phyloP scores from a whole-genome alignment of 2,113 vertebrate species.

The Chascanopsetta lugubris region DNA sequence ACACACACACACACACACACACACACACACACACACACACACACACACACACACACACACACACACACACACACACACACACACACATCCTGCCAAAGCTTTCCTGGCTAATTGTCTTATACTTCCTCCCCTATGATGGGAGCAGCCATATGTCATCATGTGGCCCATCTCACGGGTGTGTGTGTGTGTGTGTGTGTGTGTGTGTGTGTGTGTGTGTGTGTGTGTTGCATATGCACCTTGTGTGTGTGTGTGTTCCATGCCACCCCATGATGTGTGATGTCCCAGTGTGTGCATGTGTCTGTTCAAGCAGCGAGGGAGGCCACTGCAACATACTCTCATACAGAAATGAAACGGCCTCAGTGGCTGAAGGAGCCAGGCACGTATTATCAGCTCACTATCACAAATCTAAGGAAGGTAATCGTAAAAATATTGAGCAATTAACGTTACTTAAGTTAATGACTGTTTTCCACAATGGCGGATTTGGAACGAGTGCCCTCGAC shows the following conservation, averaged over 20 bases:
- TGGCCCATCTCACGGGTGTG: slow-evolving; percentile 5
- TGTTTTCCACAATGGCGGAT: slow-evolving; percentile 40
- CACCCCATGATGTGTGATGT: slow-evolving; percentile 46
- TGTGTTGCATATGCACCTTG: background rate
- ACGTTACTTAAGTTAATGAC: slow-evolving; percentile 35
- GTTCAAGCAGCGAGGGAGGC: slow-evolving; percentile 45
- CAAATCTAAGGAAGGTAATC: slow-evolving; percentile 1
- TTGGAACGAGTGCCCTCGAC: slow-evolving; percentile 38
- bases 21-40: slow-evolving; percentile 11
- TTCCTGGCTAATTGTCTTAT: slow-evolving; percentile 38
- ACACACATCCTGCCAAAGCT: slow-evolving; percentile 46
- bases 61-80: slow-evolving; percentile 17
- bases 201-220: slow-evolving; percentile 3
- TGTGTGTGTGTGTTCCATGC: slow-evolving; percentile 13
- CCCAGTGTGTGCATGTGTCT: slow-evolving; percentile 39
- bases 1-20: slow-evolving; percentile 10
- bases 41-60: slow-evolving; percentile 5
- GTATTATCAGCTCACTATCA: slow-evolving; percentile 13
- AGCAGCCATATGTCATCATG: slow-evolving; percentile 66
- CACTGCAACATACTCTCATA: slow-evolving; percentile 15
- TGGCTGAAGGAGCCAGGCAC: too few relatives aligned
- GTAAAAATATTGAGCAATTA: slow-evolving; percentile 39
- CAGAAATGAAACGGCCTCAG: background rate
- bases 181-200: slow-evolving; percentile 13
- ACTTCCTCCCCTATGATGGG: slow-evolving; percentile 48